These are phyloP conservation scores for Mallateleia sp. DNA, from an alignment of 2,888 invertebrate species.

Conservation along the genomic window DNA sequence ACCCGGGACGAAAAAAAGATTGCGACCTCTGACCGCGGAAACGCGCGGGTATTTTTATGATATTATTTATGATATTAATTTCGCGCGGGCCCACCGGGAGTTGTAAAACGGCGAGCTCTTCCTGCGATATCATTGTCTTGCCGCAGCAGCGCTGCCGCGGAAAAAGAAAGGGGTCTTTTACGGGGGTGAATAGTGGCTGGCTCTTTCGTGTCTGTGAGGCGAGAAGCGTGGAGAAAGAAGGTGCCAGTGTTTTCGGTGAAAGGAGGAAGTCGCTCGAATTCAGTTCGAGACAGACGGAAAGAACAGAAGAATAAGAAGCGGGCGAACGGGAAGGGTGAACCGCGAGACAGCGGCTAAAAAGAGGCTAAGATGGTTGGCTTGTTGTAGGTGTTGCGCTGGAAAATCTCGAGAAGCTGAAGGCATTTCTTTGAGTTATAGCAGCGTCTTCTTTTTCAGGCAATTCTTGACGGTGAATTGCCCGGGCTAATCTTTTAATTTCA, in stretches of 20 bases:
- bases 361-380: constrained; percentile 60
- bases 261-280: constrained; percentile 83
- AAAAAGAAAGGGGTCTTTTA: constrained; percentile 87
- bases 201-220: constrained; percentile 79
- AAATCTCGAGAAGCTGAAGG: too few relatives aligned
- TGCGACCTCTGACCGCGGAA: constrained; percentile 57
- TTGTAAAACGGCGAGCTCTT: constrained; percentile 88
- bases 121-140: constrained; percentile 89
- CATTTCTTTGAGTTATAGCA: too few relatives aligned
- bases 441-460: too few relatives aligned
- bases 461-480: too few relatives aligned
- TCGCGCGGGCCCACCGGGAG: constrained; percentile 87
- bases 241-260: constrained; percentile 84
- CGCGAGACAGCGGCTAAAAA: constrained; percentile 56
- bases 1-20: constrained; percentile 47
- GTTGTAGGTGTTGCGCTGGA: too few relatives aligned
- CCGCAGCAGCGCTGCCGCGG: constrained; percentile 81
- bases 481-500: too few relatives aligned
- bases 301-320: constrained; percentile 67
- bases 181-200: constrained; percentile 87
- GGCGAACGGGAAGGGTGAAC: constrained; percentile 44
- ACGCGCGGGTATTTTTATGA: constrained; percentile 86
- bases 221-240: constrained; percentile 68
- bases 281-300: constrained; percentile 74
- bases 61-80: constrained; percentile 90